These are phyloP conservation scores for Drosophila miranda DNA, from an alignment of 1,140 invertebrate species.

Conservation along the genomic window DNA sequence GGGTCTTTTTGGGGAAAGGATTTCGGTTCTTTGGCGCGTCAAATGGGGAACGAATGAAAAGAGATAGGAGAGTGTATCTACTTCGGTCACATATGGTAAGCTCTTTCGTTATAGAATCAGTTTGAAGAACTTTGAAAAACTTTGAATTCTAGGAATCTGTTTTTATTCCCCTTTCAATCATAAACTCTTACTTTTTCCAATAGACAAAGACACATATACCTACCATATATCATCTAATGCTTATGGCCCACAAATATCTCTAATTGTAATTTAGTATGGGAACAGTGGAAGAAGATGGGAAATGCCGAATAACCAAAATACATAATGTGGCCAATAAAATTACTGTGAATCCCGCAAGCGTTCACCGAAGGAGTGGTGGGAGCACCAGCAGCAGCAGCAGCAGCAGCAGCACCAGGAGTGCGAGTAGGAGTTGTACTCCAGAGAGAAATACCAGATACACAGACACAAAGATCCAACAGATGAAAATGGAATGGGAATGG, in stretches of 20 bases:
- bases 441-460: constrained; percentile 25
- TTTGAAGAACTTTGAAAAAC: too few species aligned
- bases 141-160: background rate
- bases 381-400: constrained; percentile 11
- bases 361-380: constrained; percentile 25
- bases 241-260: constrained; percentile 52
- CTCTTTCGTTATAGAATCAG: too few species aligned
- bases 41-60: too few species aligned
- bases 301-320: constrained; percentile 19
- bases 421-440: constrained; percentile 15
- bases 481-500: constrained; percentile 22
- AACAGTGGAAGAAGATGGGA: constrained; percentile 25
- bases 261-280: constrained; percentile 79
- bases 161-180: background rate
- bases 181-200: constrained; percentile 38
- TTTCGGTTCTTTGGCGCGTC: too few species aligned
- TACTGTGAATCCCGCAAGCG: constrained; percentile 30
- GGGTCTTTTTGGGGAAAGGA: background rate
- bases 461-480: constrained; percentile 25
- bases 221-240: constrained; percentile 40
- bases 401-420: constrained; percentile 7
- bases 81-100: too few species aligned
- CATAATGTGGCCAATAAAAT: constrained; percentile 64
- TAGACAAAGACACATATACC: too few species aligned
- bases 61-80: too few species aligned